Conservation (phyloP, 2,113 vertebrate genomes). For the Catagonus wagneri region DNA sequence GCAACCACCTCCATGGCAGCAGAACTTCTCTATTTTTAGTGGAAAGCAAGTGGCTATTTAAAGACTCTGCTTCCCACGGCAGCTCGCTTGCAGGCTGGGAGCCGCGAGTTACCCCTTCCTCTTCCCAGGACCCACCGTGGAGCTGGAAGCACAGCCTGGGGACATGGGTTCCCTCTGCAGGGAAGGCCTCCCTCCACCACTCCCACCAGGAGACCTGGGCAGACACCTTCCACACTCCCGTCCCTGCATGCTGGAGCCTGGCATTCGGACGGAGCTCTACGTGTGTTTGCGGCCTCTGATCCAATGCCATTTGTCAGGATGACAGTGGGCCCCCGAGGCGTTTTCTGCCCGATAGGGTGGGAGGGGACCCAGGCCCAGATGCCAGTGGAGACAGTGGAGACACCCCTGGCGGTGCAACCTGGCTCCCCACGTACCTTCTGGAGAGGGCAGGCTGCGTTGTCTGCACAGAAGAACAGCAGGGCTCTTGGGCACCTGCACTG, state of each 20-base stretch:
- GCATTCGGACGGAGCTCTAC: rapidly evolving
- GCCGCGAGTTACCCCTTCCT: constrained; percentile 53
- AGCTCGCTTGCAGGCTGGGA: constrained; percentile 36
- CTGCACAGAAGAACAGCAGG: background rate
- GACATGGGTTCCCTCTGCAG: background rate
- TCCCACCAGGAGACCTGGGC: background rate
- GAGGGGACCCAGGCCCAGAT: background rate
- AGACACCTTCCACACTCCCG: too few relatives aligned
- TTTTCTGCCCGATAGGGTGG: background rate
- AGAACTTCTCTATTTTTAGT: constrained; percentile 81
- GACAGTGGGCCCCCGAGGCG: background rate
- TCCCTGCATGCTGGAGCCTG: background rate
- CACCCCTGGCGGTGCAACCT: background rate
- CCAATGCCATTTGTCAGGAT: background rate
- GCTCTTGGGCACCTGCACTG: rapidly evolving
- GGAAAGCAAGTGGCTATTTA: constrained; percentile 82
- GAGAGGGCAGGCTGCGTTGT: background rate
- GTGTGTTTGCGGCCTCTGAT: background rate
- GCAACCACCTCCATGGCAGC: constrained; percentile 79
- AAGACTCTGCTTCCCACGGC: constrained; percentile 78
- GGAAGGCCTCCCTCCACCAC: background rate
- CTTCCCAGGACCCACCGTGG: background rate
- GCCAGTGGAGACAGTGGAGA: background rate
- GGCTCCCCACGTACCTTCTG: rapidly evolving
- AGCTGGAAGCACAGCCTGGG: background rate